Base-by-base conservation (phyloP, 2,797 vertebrate species). In the Enteromius afrohamiltoni region DNA sequence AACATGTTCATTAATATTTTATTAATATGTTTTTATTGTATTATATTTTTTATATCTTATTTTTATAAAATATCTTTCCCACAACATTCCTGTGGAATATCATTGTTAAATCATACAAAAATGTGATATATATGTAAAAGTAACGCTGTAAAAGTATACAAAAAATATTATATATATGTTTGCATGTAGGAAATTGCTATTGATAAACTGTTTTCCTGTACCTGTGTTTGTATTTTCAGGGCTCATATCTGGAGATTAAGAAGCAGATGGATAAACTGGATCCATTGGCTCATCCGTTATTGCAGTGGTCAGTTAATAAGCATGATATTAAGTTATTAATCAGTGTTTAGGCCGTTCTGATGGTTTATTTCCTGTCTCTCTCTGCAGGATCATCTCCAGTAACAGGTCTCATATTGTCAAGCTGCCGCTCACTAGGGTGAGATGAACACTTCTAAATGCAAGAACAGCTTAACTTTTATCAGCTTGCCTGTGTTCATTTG, bases 201-300 rank as follows among this genome's bases (percentile, higher is more conserved):
- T 78, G 58, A 26, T 60, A 4, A 1, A 16, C 49, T 42, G 34
- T 79, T 65, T 67, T 45, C 9, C 31, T 47, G 51, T 34, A 51
- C 23, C 78, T 84, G 34, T 42, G 58, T 86, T 19, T 84, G 71
- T 84, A 34, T 31, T 86, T 85, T 86, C 90, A 99, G 98, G 98
- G 98, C 31, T 99, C 98, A 2, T 99, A 99, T 92, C 92, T 99
- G 92, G 98, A 99, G 93, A 99, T 99, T 90, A 99, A 99, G 93
- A 99, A 99, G 89, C 98, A 99, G 94, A 99, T 99, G 98, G 98
- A 99, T 93, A 99, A 98, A 86, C 92, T 99, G 89, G 98, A 99
- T 87, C 97, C 97, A 53, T 89, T 99, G 92, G 98, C 98, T 1
- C 98, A 99, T 87, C 98, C 98, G 69, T 94, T 99, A 77, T 92